Conservation (phyloP, 2,797 vertebrate species). For the Anableps anableps region DNA sequence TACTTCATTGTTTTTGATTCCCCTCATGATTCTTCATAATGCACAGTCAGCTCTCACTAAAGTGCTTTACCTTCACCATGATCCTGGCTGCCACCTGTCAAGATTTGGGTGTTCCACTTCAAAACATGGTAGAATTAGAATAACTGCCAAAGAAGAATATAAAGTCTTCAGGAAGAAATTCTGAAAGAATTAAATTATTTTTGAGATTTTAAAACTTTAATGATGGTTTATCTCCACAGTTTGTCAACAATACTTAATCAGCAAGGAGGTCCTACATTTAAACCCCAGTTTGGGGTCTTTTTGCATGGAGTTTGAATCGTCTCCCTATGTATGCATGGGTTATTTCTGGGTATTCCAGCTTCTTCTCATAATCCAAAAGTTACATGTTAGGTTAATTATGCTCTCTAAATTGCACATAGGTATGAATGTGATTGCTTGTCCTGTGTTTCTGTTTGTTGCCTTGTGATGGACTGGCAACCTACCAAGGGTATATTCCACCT, state of each 20-base stretch:
- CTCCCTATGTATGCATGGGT: background rate
- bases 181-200: background rate
- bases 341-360: background rate
- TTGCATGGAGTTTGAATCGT: background rate
- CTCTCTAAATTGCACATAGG: too few species aligned
- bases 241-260: background rate
- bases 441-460: background rate
- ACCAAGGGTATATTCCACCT: background rate
- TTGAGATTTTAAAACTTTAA: background rate
- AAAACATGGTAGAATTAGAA: background rate
- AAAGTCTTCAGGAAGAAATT: background rate
- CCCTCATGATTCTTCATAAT: background rate
- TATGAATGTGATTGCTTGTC: background rate
- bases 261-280: background rate
- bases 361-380: background rate
- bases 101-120: background rate
- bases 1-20: background rate
- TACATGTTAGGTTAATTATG: background rate
- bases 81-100: background rate
- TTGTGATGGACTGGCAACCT: background rate
- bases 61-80: background rate
- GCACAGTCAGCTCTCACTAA: background rate
- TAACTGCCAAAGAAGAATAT: background rate
- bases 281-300: background rate
- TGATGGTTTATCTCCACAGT: background rate